Base-by-base conservation (phyloP, 2,888 invertebrate genomes). In the Agonopterix subpropinquella region DNA sequence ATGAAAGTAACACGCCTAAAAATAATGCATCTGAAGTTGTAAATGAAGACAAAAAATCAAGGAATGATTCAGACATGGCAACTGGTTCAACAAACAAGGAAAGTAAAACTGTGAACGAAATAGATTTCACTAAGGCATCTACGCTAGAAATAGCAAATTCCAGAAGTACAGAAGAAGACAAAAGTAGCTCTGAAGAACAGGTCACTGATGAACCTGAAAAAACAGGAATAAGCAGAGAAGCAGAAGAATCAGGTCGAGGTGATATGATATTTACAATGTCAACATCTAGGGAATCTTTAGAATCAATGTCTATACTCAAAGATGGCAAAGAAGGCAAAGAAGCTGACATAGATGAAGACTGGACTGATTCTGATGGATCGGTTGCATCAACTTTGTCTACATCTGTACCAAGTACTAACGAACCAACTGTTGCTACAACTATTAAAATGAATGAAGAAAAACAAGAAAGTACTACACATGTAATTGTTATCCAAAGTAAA, bases 241-340 rank as follows among this genome's bases (percentile, higher is more conserved):
- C 47, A 5, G 50, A 45, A 41, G 47, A 50, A 47, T 48, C 47
- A 10, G 55, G 10, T 48, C 62, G 58, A 28, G 65, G 61, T 47
- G 67, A 75, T 47, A 42, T 57, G 13, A 58, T 67, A 47, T 54
- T 65, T 11, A 53, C 58, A 1, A 51, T 65, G 10, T 54, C 64
- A 9, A 51, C 64, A 5, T 53, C 59, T 10, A 56, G 53, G 48
- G 58, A 62, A 51, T 43, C 54, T 41, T 55, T 76, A 51, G 68
- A 76, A 55, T 62, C 77, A 8, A 65, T 70, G 52, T 71, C 77
- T 7, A 69, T 70, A 11, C 53, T 62, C 13, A 47, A 60, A 53
- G 58, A 65, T 49, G 43, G 42, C 37, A 47, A 37, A 35, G 48
- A 53, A 7, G 50, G n/a, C 11, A 52, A 52, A 52, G 55, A 49